Conservation (phyloP, 2,113 vertebrate species). For the Platichthys flesus region DNA sequence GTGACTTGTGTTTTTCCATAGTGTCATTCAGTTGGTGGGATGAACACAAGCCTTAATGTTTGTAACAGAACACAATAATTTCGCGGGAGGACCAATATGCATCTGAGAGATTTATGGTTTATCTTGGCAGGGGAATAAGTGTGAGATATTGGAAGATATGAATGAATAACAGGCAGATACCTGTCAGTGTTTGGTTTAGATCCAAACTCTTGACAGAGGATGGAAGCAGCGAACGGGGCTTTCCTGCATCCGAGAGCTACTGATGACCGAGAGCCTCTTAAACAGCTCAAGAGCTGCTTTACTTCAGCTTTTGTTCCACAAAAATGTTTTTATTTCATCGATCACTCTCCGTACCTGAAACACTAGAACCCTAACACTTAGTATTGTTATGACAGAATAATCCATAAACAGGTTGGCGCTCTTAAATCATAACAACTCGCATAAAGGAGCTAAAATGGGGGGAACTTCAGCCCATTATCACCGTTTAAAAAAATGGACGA, state of each 20-base stretch:
- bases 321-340: not conserved
- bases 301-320: not conserved
- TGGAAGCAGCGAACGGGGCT: constrained; percentile 4
- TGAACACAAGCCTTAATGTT: constrained; percentile 33
- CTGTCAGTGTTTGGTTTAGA: constrained; percentile 13
- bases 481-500: too few species aligned
- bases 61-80: constrained; percentile 48
- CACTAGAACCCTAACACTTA: not conserved
- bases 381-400: too few species aligned
- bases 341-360: not conserved
- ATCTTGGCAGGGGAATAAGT: constrained; percentile 25
- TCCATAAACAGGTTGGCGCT: too few species aligned
- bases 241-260: constrained; percentile 12
- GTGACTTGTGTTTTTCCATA: constrained; percentile 15
- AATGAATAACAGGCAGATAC: not conserved
- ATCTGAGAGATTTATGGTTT: constrained; percentile 25
- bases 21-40: constrained; percentile 38
- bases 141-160: constrained; percentile 12
- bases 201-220: constrained; percentile 4
- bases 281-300: too few species aligned
- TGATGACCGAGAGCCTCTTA: constrained; percentile 5
- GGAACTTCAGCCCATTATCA: not conserved
- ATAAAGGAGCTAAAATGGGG: not conserved
- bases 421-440: not conserved
- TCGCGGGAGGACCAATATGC: not conserved